Conservation (phyloP, 1,140 invertebrate genomes). For the Aplysia californica region DNA sequence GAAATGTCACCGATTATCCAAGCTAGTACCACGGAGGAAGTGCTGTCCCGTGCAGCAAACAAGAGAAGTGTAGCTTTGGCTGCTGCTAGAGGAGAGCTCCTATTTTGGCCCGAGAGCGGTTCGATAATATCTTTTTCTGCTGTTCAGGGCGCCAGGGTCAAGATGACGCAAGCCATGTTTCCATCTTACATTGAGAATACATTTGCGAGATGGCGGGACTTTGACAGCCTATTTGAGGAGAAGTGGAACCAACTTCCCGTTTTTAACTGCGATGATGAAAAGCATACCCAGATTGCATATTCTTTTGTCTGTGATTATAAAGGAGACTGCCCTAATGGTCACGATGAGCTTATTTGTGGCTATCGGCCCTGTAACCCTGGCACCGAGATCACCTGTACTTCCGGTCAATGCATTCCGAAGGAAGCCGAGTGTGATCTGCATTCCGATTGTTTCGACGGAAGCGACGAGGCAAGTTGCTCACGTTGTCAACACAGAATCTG, state of each 20-base stretch:
- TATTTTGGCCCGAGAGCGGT: neutral
- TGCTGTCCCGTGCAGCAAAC: neutral
- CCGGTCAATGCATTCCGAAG: conserved; percentile 7
- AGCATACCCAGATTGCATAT: neutral
- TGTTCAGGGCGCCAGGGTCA: neutral
- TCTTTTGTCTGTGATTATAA: conserved; percentile 1
- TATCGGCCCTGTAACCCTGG: conserved; percentile 7
- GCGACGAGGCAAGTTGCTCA: conserved; percentile 15
- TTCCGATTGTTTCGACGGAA: conserved; percentile 12
- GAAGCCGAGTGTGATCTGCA: conserved; percentile 16
- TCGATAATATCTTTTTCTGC: neutral
- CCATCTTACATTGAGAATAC: neutral
- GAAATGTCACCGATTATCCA: no score
- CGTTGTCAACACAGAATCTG: conserved; percentile 15
- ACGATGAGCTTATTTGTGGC: conserved; percentile 14
- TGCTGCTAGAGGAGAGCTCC: conserved; percentile 1
- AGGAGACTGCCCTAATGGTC: neutral
- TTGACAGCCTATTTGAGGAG: neutral
- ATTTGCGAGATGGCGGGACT: neutral
- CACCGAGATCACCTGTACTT: conserved; percentile 1
- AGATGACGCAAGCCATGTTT: no score
- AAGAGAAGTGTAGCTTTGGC: no score
- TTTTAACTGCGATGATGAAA: neutral
- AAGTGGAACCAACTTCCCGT: neutral
- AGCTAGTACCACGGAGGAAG: neutral